A percentile compares a stretch with the other conserved stretches of the same genome.
Evolutionary conservation across 2,797 vertebrate genomes (phyloP).

Genomic region (Pyrocephalus nanus): DNA sequence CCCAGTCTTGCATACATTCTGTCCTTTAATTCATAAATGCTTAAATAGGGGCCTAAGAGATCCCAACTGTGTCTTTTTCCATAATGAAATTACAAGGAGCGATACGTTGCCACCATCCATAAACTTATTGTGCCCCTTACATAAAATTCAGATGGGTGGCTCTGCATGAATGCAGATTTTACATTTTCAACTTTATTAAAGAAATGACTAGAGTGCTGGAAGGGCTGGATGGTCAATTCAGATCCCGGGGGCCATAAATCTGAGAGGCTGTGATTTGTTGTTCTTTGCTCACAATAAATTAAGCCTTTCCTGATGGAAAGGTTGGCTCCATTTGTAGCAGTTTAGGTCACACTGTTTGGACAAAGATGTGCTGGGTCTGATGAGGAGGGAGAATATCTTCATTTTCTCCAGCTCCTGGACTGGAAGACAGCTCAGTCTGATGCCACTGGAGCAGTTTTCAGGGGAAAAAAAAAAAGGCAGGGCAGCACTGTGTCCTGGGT

Average conservation of each 20-base stretch:
- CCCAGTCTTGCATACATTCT: slow-evolving; percentile 70
- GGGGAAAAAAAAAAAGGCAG: neutral
- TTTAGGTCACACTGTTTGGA: slow-evolving; percentile 58
- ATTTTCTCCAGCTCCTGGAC: neutral
- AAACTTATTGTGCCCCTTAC: slow-evolving; percentile 83
- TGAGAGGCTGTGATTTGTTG: slow-evolving; percentile 73
- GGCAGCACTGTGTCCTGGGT: neutral
- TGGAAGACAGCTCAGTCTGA: neutral
- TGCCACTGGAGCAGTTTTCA: neutral
- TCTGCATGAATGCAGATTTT: slow-evolving; percentile 81
- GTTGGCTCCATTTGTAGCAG: slow-evolving; percentile 36
- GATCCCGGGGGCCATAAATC: slow-evolving; percentile 85
- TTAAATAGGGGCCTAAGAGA: slow-evolving; percentile 22
- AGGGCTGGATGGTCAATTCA: slow-evolving; percentile 74
- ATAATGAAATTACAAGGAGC: slow-evolving; percentile 85
- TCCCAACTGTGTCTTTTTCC: slow-evolving; percentile 76
- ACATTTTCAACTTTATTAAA: slow-evolving; percentile 87
- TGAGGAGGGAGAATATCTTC: neutral
- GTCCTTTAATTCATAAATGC: slow-evolving; percentile 50
- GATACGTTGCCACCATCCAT: slow-evolving; percentile 71
- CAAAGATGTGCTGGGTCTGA: neutral
- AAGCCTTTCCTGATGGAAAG: slow-evolving; percentile 69
- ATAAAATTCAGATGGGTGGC: slow-evolving; percentile 81
- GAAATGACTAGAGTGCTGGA: slow-evolving; percentile 78
- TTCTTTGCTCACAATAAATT: slow-evolving; percentile 74